Conservation (phyloP, 1,140 invertebrate species). For the Polyergus mexicanus region DNA sequence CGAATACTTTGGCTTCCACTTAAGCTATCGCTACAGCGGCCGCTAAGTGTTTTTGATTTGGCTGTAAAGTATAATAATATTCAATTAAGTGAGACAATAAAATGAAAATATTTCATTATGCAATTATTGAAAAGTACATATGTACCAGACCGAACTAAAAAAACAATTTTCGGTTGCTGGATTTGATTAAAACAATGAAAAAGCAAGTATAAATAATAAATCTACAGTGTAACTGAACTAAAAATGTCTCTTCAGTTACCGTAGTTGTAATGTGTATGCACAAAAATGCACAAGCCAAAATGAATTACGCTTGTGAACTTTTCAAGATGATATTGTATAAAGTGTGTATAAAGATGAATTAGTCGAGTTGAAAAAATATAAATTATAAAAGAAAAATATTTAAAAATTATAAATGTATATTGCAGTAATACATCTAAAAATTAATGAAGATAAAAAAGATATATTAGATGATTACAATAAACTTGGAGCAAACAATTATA, state of each 20-base stretch:
- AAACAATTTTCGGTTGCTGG: conserved; percentile 74
- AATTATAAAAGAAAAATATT: background rate
- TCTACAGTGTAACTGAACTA: conserved; percentile 69
- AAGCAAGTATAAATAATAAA: conserved; percentile 32
- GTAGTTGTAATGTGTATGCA: conserved; percentile 3
- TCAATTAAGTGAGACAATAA: background rate
- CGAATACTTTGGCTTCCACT: conserved; percentile 89
- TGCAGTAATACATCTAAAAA: background rate
- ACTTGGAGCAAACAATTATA: background rate
- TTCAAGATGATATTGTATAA: conserved; percentile 40
- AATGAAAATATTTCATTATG: background rate
- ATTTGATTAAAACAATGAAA: conserved; percentile 2
- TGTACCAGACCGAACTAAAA: conserved; percentile 73
- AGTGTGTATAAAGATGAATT: conserved; percentile 7
- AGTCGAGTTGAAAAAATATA: background rate
- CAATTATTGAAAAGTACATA: background rate
- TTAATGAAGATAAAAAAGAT: background rate
- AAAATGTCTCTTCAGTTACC: conserved; percentile 70
- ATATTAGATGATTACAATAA: background rate
- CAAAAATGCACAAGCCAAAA: background rate
- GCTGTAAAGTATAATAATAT: conserved; percentile 83
- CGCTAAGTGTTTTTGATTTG: conserved; percentile 88
- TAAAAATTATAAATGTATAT: background rate
- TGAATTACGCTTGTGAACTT: background rate
- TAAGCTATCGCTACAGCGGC: conserved; percentile 83